phyloP scores from a whole-genome alignment of 2,113 vertebrate genomes.

The Jaculus jaculus region DNA sequence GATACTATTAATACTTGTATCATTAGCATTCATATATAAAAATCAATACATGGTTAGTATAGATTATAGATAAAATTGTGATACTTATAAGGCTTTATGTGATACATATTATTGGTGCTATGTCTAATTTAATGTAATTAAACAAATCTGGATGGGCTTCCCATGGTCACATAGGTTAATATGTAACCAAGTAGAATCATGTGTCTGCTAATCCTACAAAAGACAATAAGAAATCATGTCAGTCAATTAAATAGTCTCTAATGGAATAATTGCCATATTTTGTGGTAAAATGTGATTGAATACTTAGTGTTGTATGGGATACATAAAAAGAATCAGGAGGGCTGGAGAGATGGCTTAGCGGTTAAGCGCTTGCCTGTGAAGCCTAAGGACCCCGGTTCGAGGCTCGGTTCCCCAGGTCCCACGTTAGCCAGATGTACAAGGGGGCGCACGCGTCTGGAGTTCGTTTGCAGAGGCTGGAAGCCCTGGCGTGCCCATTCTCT shows the following conservation, averaged over 20 bases:
- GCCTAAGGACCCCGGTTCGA: too few relatives aligned
- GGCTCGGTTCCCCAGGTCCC: too few relatives aligned
- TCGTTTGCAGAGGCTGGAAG: too few relatives aligned
- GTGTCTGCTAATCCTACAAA: not conserved
- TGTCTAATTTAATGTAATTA: not conserved
- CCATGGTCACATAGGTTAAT: not conserved
- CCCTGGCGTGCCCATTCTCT: too few relatives aligned
- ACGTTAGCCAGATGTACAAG: too few relatives aligned
- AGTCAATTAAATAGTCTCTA: not conserved
- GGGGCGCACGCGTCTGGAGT: too few relatives aligned
- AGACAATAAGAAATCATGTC: not conserved
- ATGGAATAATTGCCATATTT: not conserved
- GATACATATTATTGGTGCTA: not conserved
- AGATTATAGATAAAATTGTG: not conserved
- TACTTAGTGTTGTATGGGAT: not conserved
- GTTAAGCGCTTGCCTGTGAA: too few relatives aligned
- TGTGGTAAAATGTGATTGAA: not conserved
- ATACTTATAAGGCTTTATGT: not conserved
- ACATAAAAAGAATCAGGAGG: too few relatives aligned
- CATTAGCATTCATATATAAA: not conserved
- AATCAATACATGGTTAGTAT: not conserved
- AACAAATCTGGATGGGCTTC: not conserved
- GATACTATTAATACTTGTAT: not conserved
- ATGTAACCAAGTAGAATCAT: not conserved
- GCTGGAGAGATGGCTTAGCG: too few relatives aligned